Percentiles rank a stretch among this genome's conserved stretches.
Conservation (phyloP, 2,888 invertebrate species). For the Hirtodrosophila duncani region DNA sequence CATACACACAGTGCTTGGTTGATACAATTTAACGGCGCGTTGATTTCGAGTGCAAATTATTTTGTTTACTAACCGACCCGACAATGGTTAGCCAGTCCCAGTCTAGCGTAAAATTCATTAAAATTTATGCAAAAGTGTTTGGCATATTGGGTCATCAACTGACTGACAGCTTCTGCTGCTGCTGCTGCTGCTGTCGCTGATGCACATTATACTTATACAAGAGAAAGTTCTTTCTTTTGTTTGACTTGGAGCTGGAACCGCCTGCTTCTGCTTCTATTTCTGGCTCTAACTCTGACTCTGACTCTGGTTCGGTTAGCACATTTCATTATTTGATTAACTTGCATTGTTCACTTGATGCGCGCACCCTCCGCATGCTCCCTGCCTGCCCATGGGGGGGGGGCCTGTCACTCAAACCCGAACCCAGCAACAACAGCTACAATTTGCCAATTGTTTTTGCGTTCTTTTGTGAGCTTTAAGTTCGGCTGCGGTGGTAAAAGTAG, state of each 20-base stretch:
- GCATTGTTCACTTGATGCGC: slow-evolving; percentile 59
- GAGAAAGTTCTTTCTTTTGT: slow-evolving; percentile 69
- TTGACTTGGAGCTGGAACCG: too few relatives aligned
- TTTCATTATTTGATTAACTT: slow-evolving; percentile 70
- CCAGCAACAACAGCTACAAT: slow-evolving; percentile 33
- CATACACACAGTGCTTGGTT: slow-evolving; percentile 10
- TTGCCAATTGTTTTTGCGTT: slow-evolving; percentile 49
- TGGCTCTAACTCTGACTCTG: slow-evolving; percentile 7
- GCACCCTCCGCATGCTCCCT: slow-evolving; percentile 12
- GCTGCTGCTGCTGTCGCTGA: too few relatives aligned
- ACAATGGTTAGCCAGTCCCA: slow-evolving; percentile 17
- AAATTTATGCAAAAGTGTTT: slow-evolving; percentile 67
- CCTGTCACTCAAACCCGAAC: slow-evolving; percentile 39
- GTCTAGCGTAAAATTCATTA: slow-evolving; percentile 62
- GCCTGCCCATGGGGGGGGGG: slow-evolving; percentile 9
- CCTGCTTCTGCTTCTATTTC: not conserved
- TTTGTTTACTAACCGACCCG: slow-evolving; percentile 42
- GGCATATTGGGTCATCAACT: slow-evolving; percentile 61
- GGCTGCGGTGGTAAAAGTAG: slow-evolving; percentile 56
- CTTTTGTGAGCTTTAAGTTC: slow-evolving; percentile 25
- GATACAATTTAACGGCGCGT: slow-evolving; percentile 63
- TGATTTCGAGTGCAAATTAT: slow-evolving; percentile 59
- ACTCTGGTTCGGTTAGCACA: slow-evolving; percentile 46
- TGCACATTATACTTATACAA: too few relatives aligned
- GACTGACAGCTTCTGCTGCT: slow-evolving; percentile 4